Evolutionary conservation across 2,113 vertebrate genomes (phyloP).

Genomic region (Seriola rivoliana): DNA sequence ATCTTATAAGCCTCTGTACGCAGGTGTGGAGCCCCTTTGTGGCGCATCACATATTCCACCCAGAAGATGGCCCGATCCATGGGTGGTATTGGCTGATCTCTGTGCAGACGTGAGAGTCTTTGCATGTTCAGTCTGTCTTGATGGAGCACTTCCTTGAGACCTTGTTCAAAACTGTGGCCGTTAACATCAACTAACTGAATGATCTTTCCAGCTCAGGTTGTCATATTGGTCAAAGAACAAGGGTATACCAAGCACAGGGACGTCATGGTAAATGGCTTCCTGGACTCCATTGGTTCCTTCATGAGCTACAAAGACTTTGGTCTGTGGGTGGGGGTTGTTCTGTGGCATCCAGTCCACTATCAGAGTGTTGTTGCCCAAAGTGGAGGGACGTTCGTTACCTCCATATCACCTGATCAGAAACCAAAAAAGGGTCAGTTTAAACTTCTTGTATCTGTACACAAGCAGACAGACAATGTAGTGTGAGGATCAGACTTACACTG

Average conservation of each 20-base stretch:
- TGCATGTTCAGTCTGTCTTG: too few species aligned
- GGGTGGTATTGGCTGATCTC: conserved; percentile 71
- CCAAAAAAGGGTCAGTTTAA: neutral
- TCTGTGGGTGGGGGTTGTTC: conserved; percentile 82
- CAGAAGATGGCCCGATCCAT: conserved; percentile 78
- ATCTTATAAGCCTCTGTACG: conserved; percentile 76
- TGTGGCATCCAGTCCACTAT: conserved; percentile 82
- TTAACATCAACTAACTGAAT: conserved; percentile 64
- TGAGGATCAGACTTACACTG: conserved; percentile 47
- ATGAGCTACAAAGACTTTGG: conserved; percentile 79
- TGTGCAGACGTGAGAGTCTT: conserved; percentile 69
- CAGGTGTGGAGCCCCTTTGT: conserved; percentile 79
- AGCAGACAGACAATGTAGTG: neutral
- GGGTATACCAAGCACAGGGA: conserved; percentile 80
- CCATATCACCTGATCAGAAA: conserved; percentile 78
- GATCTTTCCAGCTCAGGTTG: conserved; percentile 79
- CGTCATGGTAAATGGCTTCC: conserved; percentile 79
- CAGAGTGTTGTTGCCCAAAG: conserved; percentile 82
- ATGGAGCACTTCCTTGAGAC: too few species aligned
- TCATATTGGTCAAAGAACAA: conserved; percentile 83
- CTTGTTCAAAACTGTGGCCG: conserved; percentile 61
- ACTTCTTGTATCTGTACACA: neutral
- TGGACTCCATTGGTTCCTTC: conserved; percentile 83
- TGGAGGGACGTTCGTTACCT: conserved; percentile 72
- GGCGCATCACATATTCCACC: conserved; percentile 80